Evolutionary conservation across 2,888 invertebrate species (phyloP).

Genomic region (Cyclophora albipunctata): DNA sequence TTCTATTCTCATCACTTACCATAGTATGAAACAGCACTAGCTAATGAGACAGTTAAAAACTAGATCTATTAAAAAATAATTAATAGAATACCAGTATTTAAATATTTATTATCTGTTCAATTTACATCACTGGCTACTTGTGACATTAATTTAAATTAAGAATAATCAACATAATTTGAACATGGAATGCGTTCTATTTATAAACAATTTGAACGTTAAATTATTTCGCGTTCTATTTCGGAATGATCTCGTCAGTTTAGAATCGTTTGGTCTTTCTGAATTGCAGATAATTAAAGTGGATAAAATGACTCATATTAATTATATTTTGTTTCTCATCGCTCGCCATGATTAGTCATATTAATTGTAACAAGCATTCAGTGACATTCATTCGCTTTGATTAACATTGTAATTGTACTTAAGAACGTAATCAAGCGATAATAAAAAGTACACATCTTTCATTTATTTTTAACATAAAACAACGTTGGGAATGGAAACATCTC

Average conservation of each 20-base stretch:
- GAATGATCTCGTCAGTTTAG: neutral
- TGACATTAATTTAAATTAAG: too few species aligned
- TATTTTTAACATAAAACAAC: slow-evolving; percentile 37
- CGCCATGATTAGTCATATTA: slow-evolving; percentile 52
- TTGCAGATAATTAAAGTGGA: slow-evolving; percentile 45
- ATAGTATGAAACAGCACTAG: too few species aligned
- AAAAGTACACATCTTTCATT: slow-evolving; percentile 15
- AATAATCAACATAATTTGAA: too few species aligned
- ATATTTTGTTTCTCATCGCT: slow-evolving; percentile 24
- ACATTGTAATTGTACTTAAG: slow-evolving; percentile 33
- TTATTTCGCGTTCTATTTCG: neutral
- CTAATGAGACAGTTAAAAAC: too few species aligned
- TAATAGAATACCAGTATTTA: too few species aligned
- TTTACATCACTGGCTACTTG: too few species aligned
- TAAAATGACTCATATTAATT: slow-evolving; percentile 43
- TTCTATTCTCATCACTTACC: too few species aligned
- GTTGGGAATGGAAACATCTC: slow-evolving; percentile 55
- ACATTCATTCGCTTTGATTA: slow-evolving; percentile 38
- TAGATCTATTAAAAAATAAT: too few species aligned
- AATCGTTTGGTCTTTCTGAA: neutral
- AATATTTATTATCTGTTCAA: too few species aligned
- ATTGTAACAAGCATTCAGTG: slow-evolving; percentile 43
- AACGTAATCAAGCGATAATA: slow-evolving; percentile 20
- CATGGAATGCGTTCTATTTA: neutral
- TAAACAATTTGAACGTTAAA: neutral